Base-by-base conservation (phyloP, 1,140 invertebrate genomes). In the Hormaphis cornu region DNA sequence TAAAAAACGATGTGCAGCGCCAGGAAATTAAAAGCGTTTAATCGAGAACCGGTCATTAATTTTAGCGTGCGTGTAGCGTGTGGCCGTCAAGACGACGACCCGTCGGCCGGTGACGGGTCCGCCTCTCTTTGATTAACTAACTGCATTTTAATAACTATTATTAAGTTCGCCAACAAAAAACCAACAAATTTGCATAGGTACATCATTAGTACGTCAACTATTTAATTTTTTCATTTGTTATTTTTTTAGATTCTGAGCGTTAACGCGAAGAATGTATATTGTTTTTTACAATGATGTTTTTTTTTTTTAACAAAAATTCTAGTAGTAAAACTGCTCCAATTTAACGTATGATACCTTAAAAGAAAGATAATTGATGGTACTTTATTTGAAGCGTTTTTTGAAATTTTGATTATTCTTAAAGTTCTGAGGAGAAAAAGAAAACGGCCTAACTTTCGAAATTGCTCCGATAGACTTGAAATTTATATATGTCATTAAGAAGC, bases 101-200 rank as follows among this genome's bases (percentile, higher is more conserved):
- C 50, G 61, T 66, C 61, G 7, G n/a, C 28, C 35, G 44, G n/a
- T 66, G 61, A 66, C 61, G 28, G 40, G 61, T 24, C 61, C 61
- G 44, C 22, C 61, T 26, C 42, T 30, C 44, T 48, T 66, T 33
- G 42, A 66, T 48, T 50, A 50, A 66, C 61, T 35, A 66, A 66
- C 61, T 66, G 61, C 61, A 66, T 66, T 66, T 66, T 66, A 66
- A 66, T 66, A 66, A 66, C 61, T 66, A 66, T 66, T 66, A 66
- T 66, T 66, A 66, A 66, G 61, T 66, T 48, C 48, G 50, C 42
- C 42, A 50, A 48, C 3, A 33, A 33, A n/a, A n/a, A 30, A 66
- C 28, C 28, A 18, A 50, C 33, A 50, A 26, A 66, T 66, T 66
- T 66, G 61, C 61, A 66, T 66, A n/a, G n/a, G n/a, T n/a, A 66